These are phyloP conservation scores for Porphyrio hochstetteri DNA, from an alignment of 2,113 vertebrate species.

Conservation along the genomic window DNA sequence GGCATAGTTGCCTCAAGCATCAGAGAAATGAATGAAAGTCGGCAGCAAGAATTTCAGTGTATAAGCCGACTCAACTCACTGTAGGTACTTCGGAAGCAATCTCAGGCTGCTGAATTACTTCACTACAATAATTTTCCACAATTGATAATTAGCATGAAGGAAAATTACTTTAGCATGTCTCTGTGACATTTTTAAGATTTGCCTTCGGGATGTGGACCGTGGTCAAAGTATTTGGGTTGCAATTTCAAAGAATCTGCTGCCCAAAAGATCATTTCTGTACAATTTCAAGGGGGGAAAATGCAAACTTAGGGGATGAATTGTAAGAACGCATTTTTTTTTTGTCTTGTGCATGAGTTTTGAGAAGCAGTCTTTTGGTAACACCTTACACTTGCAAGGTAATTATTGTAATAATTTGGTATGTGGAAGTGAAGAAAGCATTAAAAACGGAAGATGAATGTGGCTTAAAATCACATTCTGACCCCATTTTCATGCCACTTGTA, in stretches of 20 bases:
- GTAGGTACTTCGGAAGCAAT: neutral
- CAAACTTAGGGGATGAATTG: neutral
- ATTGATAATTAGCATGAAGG: neutral
- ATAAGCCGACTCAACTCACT: neutral
- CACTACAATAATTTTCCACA: neutral
- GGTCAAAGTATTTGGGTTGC: neutral
- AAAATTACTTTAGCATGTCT: conserved; percentile 10
- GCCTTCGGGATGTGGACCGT: neutral
- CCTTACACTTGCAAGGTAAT: neutral
- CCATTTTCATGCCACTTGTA: neutral
- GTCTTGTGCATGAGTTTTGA: neutral
- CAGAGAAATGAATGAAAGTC: neutral
- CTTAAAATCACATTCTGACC: neutral
- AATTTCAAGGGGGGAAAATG: neutral
- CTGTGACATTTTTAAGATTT: neutral
- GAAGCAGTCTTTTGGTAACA: neutral
- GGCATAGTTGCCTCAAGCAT: neutral
- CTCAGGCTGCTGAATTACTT: neutral
- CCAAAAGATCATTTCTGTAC: neutral
- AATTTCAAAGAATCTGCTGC: neutral
- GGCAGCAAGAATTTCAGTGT: neutral
- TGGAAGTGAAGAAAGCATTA: neutral
- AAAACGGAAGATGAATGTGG: neutral
- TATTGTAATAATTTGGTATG: neutral
- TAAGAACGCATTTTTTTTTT: neutral